Evolutionary conservation across 2,888 invertebrate genomes (phyloP), one percentile per base, ranked within the genome.

Genomic region (Plebejus anna): DNA sequence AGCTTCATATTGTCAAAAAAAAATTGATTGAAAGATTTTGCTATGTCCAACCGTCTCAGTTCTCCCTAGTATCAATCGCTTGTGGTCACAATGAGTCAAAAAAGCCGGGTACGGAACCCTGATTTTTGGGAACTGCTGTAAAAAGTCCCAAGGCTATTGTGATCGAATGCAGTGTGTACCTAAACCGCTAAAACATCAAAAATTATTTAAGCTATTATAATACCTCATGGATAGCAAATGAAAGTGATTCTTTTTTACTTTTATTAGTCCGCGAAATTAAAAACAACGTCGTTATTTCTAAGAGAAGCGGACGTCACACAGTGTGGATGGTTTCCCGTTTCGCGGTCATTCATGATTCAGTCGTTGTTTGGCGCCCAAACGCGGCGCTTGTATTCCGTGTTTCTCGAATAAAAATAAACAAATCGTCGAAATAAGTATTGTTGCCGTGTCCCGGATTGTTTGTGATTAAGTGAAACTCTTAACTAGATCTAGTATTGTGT

Each of bases 311-410:
- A 38, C 72, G 71, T 72, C 72, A 72, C 70, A 38, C 9, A 22
- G 9, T 47, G 42, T 42, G 22, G 71, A 42, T 28, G 22, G 42
- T 22, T 47, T 38, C 71, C 28, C 72, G 42, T 22, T 47, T 38
- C 71, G 47, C 72, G 47, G 73, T 51, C 28, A 22, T 42, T 32
- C 73, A 73, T 51, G 13, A 22, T 42, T 32, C 73, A 73, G 73
- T 73, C 73, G 73, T 16, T 55, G 51, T 73, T 73, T 73, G 13
- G 73, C 55, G 51, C 51, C 55, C 55, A 73, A 73, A 51, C 73
- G 28, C 16, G 51, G 51, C 2, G 6, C 16, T 6, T 7, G 73
- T 72, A 51, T 72, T n/a, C 11, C 0, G 38, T 42, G 38, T n/a
- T 38, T 42, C 71, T 3, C 9, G 36, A 51, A 5, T 22, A 5